phyloP scores from a whole-genome alignment of 2,797 vertebrate species.

The Hippocampus kuda region DNA sequence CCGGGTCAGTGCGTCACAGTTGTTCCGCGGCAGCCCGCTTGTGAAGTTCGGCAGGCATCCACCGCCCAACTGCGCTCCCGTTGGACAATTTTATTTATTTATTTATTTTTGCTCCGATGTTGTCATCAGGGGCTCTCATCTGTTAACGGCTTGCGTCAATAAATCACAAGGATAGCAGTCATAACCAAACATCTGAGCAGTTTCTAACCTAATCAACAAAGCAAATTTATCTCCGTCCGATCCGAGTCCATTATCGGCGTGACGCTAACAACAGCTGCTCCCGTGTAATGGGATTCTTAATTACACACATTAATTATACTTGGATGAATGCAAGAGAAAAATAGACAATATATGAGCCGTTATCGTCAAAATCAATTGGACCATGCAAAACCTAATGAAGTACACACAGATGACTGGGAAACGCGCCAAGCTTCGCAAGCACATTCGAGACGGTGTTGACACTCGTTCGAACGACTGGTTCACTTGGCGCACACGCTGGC shows the following conservation, averaged over 20 bases:
- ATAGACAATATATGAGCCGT: constrained; percentile 51
- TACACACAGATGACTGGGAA: constrained; percentile 23
- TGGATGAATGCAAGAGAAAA: constrained; percentile 58
- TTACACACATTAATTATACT: constrained; percentile 70
- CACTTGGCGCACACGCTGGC: background rate
- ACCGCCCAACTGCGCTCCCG: background rate
- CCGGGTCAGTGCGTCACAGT: background rate
- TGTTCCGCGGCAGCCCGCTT: constrained; percentile 8
- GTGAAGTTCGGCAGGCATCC: background rate
- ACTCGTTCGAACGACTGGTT: background rate
- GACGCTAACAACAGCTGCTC: constrained; percentile 68
- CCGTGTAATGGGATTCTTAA: constrained; percentile 70
- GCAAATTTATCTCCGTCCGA: constrained; percentile 65
- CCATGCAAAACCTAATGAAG: constrained; percentile 48
- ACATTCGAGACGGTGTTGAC: background rate
- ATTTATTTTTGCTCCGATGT: no score
- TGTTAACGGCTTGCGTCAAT: constrained; percentile 22
- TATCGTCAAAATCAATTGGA: constrained; percentile 64
- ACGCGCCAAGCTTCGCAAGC: constrained; percentile 6
- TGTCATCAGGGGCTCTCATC: constrained; percentile 12
- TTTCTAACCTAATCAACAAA: constrained; percentile 63
- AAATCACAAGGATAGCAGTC: constrained; percentile 43
- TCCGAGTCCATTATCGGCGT: constrained; percentile 69
- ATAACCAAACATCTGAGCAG: constrained; percentile 49
- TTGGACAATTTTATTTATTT: background rate